Evolutionary conservation across 2,888 invertebrate genomes (phyloP).

Genomic region (Mesoligia furuncula): DNA sequence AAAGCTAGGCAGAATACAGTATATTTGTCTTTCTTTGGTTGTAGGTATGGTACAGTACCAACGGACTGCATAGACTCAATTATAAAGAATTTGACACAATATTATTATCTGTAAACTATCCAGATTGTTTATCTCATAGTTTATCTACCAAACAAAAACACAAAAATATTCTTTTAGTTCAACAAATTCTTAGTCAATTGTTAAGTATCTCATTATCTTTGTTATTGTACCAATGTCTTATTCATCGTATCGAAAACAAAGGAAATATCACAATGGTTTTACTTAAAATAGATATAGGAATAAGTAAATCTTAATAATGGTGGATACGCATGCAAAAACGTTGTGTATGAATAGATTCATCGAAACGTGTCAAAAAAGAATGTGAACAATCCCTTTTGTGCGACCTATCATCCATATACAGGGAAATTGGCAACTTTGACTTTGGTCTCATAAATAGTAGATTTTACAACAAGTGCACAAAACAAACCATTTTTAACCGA

Average conservation of each 20-base stretch:
- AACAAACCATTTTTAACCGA: no score
- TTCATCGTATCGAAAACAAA: slow-evolving; percentile 31
- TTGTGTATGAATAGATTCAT: background rate
- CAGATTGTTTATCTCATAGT: background rate
- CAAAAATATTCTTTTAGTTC: slow-evolving; percentile 4
- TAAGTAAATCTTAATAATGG: slow-evolving; percentile 5
- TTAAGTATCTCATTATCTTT: slow-evolving; percentile 10
- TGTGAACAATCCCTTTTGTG: background rate
- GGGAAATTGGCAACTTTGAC: background rate
- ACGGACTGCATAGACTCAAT: background rate
- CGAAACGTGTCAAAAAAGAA: slow-evolving; percentile 16
- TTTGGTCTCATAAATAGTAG: background rate
- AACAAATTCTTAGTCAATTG: slow-evolving; percentile 19
- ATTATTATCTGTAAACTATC: background rate
- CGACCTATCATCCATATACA: background rate
- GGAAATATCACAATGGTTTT: slow-evolving; percentile 28
- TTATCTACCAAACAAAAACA: background rate
- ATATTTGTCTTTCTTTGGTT: background rate
- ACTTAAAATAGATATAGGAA: slow-evolving; percentile 23
- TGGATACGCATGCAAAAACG: slow-evolving; percentile 2
- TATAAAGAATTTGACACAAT: background rate
- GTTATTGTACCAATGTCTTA: background rate
- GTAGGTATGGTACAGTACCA: background rate
- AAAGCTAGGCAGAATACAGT: background rate
- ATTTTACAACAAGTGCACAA: no score